These are phyloP conservation scores for Cheilosia scutellata DNA, from an alignment of 2,888 invertebrate genomes.

Conservation along the genomic window DNA sequence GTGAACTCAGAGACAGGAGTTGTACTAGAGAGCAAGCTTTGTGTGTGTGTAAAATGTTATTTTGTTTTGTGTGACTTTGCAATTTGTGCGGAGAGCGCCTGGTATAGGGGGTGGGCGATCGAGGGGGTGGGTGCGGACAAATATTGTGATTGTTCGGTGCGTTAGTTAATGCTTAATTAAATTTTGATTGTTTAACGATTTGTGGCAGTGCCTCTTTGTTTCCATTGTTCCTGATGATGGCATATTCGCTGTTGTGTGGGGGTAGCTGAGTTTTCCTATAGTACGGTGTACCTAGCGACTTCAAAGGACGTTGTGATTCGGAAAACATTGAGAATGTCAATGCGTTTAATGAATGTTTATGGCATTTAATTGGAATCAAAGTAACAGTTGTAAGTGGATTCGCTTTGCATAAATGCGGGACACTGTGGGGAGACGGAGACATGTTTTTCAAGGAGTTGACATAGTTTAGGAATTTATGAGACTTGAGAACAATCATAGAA, in stretches of 20 bases:
- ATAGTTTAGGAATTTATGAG: too few relatives aligned
- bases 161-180: slow-evolving; percentile 76
- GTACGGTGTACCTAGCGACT: slow-evolving; percentile 4
- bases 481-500: too few relatives aligned
- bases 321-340: slow-evolving; percentile 53
- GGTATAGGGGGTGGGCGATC: not conserved
- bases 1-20: slow-evolving; percentile 7
- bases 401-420: not conserved
- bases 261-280: not conserved
- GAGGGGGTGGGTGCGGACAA: slow-evolving; percentile 24
- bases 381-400: not conserved
- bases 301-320: slow-evolving; percentile 64
- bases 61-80: slow-evolving; percentile 73
- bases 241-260: not conserved
- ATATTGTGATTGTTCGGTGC: slow-evolving; percentile 74
- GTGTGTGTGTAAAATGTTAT: slow-evolving; percentile 50
- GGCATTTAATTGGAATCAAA: slow-evolving; percentile 43
- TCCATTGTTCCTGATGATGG: slow-evolving; percentile 25
- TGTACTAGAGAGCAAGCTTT: slow-evolving; percentile 10
- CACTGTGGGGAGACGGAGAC: too few relatives aligned
- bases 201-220: slow-evolving; percentile 61
- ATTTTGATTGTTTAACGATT: slow-evolving; percentile 76
- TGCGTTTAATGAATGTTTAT: slow-evolving; percentile 38
- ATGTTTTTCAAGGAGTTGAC: too few relatives aligned
- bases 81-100: slow-evolving; percentile 30